Percentiles rank a stretch among this genome's conserved stretches.
Conservation (phyloP, 2,797 vertebrate species). For the Pipistrellus pipistrellus region DNA sequence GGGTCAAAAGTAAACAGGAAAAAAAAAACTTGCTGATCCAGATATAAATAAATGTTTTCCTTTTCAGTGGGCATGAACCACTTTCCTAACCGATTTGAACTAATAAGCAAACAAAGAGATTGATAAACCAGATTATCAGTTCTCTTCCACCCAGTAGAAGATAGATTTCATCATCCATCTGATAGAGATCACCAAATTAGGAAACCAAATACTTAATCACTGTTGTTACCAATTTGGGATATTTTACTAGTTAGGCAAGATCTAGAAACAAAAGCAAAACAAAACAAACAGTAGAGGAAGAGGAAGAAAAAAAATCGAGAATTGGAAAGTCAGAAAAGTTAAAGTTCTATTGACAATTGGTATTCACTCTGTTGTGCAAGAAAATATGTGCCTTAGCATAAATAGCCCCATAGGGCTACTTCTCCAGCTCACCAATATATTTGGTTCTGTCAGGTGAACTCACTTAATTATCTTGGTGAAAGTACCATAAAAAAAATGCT, state of each 20-base stretch:
- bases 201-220: constrained; percentile 25
- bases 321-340: neutral
- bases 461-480: neutral
- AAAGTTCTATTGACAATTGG: neutral
- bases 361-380: neutral
- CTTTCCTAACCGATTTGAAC: neutral
- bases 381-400: neutral
- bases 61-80: neutral
- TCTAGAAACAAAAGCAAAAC: neutral
- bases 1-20: neutral
- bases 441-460: neutral
- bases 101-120: neutral
- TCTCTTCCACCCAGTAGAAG: neutral
- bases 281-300: neutral
- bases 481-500: neutral
- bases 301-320: neutral
- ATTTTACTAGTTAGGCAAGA: neutral
- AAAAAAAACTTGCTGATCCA: neutral
- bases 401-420: neutral
- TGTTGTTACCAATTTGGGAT: neutral
- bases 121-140: neutral
- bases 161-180: neutral
- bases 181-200: neutral
- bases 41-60: neutral
- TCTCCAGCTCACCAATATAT: neutral